Evolutionary conservation across 2,797 vertebrate species (phyloP), one percentile per base, ranked within the genome.

Genomic region (Ambastaia sidthimunki): DNA sequence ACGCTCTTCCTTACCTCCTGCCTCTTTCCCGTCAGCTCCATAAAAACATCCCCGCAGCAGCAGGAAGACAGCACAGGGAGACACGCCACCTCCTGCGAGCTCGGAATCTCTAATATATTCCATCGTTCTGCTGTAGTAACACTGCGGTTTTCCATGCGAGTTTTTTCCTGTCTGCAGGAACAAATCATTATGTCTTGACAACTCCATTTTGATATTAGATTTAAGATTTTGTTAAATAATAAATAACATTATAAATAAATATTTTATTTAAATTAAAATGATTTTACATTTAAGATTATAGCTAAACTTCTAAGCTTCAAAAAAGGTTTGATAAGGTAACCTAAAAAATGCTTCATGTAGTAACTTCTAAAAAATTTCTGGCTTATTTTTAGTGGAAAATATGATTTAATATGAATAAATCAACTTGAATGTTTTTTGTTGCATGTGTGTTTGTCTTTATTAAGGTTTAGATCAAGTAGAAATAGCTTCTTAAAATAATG

Each of bases 21-120:
- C 62, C 81, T 69, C 69, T 50, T 70, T 82, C 80, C 62, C 63
- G 19, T 71, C 67, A 67, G 71, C 57, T 68, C 78, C 79, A 50
- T 81, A 83, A 85, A 84, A 78, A 74, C 47, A 77, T 78, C 47
- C 59, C 66, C 75, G 70, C 77, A 82, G 28, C 68, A 66, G 48
- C 76, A 78, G 76, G 82, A 71, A 80, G 48, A 76, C 28, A 74
- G 41, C 19, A 31, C n/a, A 41, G 59, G 57, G 77, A 37, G 57
- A 31, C 23, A 23, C 68, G 62, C 34, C 6, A 37, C 67, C 44
- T 62, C 31, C 72, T 12, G 13, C 18, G 69, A 76, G 60, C 72
- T 59, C 21, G 65, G 52, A 25, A 57, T 76, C 31, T 68, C 19
- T 44, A 44, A 76, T 55, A 52, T 55, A 55, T 55, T 76, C 31